Base-by-base conservation (phyloP, 2,797 vertebrate species). In the Syngnathus rostellatus region DNA sequence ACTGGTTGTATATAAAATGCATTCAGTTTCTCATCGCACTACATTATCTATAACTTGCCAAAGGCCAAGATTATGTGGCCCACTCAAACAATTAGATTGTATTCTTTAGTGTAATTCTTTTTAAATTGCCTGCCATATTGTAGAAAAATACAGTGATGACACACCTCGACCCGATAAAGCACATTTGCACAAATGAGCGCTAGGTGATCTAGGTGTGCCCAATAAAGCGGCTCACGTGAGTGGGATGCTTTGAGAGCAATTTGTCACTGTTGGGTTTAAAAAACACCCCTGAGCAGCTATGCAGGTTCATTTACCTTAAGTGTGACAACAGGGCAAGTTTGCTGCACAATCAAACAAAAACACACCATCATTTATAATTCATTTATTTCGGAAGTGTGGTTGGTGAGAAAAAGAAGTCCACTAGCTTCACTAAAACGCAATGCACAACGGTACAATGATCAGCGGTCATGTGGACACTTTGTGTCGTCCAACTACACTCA, bases 241-340 rank as follows among this genome's bases (percentile, higher is more conserved):
- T 50, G 11, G n/a, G 51, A 23, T 11, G 21, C 21, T 58, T 57
- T 55, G 54, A 55, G 10, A 58, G 14, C 25, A 38, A 40, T 19
- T 11, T 21, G 8, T 21, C 55, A 38, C 17, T 2, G 17, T 63
- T 50, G 10, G n/a, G 17, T 71, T 73, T 78, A 74, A 74, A 83
- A 84, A 86, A 87, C 83, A 45, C 66, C 69, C 82, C 86, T 31
- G 31, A 2, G 31, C 31, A 61, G 74, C 59, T 60, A 67, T 43
- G 68, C 82, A 77, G 79, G 77, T 79, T 68, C 54, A 77, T 90
- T 90, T 88, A 90, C 89, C 89, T 82, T 82, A 86, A 81, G 73
- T 80, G 83, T 83, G 79, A 78, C 77, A 81, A 79, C 81, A 21
- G 14, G 45, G 70, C 68, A 69, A 68, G 78, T 84, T 81, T 82